A percentile compares a stretch with the other conserved stretches of the same genome.
Evolutionary conservation across 2,888 invertebrate genomes (phyloP).

Genomic region (Drosophila crucigera): DNA sequence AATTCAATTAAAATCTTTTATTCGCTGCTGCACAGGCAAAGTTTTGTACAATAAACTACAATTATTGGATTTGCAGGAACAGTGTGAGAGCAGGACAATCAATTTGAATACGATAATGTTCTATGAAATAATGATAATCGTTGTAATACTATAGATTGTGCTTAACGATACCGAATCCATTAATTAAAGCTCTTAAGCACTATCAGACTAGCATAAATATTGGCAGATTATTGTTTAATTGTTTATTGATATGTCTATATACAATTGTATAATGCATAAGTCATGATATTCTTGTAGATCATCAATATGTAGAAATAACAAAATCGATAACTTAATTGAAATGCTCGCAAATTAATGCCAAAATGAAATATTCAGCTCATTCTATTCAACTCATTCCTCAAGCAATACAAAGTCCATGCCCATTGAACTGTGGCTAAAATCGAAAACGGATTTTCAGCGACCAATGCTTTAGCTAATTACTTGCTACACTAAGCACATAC

Average conservation of each 20-base stretch:
- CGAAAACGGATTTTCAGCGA: conserved; percentile 24
- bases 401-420: conserved; percentile 39
- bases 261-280: neutral
- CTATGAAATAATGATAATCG: neutral
- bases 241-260: neutral
- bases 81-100: neutral
- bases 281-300: neutral
- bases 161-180: neutral
- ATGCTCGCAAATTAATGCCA: neutral
- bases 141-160: neutral
- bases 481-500: conserved; percentile 59
- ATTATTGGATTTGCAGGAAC: neutral
- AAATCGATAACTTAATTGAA: neutral
- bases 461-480: conserved; percentile 42
- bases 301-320: neutral
- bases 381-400: neutral
- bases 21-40: neutral
- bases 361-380: neutral
- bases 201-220: neutral
- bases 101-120: neutral
- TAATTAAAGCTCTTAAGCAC: neutral
- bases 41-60: neutral
- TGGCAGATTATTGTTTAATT: neutral
- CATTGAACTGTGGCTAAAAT: conserved; percentile 52
- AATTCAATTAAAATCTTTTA: conserved; percentile 45